These are phyloP conservation scores for Prosapia bicincta DNA, from an alignment of 2,888 invertebrate species.

Conservation along the genomic window DNA sequence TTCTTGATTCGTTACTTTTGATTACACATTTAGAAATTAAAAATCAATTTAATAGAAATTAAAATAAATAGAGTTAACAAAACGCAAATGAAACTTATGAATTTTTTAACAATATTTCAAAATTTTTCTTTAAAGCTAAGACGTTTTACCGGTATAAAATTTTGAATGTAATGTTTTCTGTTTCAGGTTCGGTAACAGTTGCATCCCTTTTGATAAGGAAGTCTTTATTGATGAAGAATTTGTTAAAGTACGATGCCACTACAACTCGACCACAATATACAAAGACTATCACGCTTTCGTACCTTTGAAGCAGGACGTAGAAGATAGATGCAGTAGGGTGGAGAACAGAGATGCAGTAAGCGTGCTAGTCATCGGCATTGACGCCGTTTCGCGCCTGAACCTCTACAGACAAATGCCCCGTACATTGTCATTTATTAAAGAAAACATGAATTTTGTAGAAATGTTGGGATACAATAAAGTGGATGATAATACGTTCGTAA, in stretches of 20 bases:
- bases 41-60: too few relatives aligned
- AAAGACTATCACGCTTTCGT: constrained; percentile 26
- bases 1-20: too few relatives aligned
- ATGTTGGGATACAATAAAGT: constrained; percentile 90
- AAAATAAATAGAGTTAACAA: too few relatives aligned
- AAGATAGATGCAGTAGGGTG: constrained; percentile 15
- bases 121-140: too few relatives aligned
- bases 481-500: constrained; percentile 92
- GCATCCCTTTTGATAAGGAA: constrained; percentile 7
- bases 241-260: constrained; percentile 60
- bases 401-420: constrained; percentile 79
- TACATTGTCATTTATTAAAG: constrained; percentile 59
- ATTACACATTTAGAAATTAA: too few relatives aligned
- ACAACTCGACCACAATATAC: constrained; percentile 32
- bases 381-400: constrained; percentile 81
- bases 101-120: too few relatives aligned
- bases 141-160: too few relatives aligned
- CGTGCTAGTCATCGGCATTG: constrained; percentile 77
- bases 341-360: constrained; percentile 30
- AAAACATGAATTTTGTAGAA: constrained; percentile 63
- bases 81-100: too few relatives aligned
- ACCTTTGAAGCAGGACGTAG: constrained; percentile 24
- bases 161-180: constrained; percentile 7
- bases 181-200: constrained; percentile 32
- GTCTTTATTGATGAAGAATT: constrained; percentile 55